A percentile compares a stretch with the other conserved stretches of the same genome.
Evolutionary conservation across 2,797 vertebrate genomes (phyloP).

Genomic region (Threskiornis aethiopicus): DNA sequence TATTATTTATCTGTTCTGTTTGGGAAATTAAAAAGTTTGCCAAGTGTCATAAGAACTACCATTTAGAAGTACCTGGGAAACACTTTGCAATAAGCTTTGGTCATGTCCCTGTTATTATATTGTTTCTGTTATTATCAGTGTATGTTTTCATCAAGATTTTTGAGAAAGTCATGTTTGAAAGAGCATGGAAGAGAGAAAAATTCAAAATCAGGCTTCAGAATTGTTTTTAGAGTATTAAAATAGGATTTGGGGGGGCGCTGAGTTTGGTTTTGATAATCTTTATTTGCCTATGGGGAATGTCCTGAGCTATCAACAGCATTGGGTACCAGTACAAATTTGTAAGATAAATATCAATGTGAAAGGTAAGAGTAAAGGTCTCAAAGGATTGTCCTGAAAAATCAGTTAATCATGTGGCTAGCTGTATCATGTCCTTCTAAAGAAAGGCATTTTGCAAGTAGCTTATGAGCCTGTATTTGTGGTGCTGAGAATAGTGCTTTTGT

Average conservation of each 20-base stretch:
- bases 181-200: not conserved
- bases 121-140: not conserved
- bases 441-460: not conserved
- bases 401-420: not conserved
- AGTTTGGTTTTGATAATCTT: not conserved
- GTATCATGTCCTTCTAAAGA: not conserved
- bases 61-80: not conserved
- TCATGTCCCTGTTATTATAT: not conserved
- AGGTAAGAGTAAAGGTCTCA: not conserved
- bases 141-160: not conserved
- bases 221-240: not conserved
- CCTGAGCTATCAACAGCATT: not conserved
- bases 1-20: not conserved
- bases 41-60: not conserved
- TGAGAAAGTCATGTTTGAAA: not conserved
- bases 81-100: not conserved
- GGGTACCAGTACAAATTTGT: not conserved
- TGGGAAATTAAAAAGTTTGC: not conserved
- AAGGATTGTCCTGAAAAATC: not conserved
- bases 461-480: not conserved
- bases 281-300: not conserved
- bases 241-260: not conserved
- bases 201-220: not conserved
- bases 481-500: not conserved
- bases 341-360: not conserved